These are phyloP conservation scores for Eumacrocentrus americanus DNA, from an alignment of 2,888 invertebrate genomes.

Conservation along the genomic window DNA sequence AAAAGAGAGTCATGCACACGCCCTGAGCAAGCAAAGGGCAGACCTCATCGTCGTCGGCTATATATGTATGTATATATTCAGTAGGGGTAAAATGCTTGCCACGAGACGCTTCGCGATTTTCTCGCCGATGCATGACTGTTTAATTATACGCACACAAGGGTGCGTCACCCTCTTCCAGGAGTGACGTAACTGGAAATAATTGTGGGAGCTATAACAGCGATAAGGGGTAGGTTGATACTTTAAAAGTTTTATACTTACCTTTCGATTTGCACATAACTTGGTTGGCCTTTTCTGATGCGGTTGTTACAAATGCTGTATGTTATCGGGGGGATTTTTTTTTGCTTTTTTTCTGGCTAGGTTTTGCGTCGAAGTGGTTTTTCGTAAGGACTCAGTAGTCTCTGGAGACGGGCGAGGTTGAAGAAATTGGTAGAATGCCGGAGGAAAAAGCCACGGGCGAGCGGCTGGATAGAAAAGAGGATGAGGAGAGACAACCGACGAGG, in stretches of 20 bases:
- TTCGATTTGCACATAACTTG: no score
- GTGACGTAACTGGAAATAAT: conserved; percentile 27
- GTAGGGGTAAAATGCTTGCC: conserved; percentile 34
- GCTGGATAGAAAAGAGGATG: conserved; percentile 30
- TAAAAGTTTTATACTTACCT: no score
- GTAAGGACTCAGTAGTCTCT: background rate
- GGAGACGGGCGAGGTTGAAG: background rate
- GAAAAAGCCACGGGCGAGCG: background rate
- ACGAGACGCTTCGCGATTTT: conserved; percentile 32
- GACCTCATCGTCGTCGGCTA: conserved; percentile 15
- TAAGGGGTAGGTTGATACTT: no score
- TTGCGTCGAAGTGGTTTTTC: background rate
- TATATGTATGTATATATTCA: conserved; percentile 21
- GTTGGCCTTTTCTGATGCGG: no score
- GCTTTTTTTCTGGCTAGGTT: background rate
- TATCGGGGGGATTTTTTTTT: background rate
- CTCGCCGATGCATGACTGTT: conserved; percentile 36
- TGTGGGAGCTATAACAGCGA: no score
- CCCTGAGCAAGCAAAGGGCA: conserved; percentile 49
- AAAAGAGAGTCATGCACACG: conserved; percentile 46
- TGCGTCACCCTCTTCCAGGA: conserved; percentile 23
- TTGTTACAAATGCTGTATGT: background rate
- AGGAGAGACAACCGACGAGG: conserved; percentile 35
- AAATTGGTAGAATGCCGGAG: conserved; percentile 15
- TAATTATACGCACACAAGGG: conserved; percentile 50